Conservation (phyloP, 2,888 invertebrate genomes). For the Ophion costatus region DNA sequence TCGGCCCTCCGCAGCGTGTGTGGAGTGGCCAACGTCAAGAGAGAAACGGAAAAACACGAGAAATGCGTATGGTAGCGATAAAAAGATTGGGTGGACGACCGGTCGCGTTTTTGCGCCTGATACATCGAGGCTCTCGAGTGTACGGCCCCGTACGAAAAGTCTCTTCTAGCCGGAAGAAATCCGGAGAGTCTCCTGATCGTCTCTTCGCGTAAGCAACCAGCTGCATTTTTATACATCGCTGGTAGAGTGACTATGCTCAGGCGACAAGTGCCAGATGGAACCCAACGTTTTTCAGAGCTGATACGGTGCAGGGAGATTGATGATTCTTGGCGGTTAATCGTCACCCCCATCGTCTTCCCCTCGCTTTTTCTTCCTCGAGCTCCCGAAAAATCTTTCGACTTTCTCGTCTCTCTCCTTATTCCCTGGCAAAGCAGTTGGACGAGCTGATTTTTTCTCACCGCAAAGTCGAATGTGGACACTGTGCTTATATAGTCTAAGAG, state of each 20-base stretch:
- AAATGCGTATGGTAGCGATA: neutral
- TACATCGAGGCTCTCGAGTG: constrained; percentile 18
- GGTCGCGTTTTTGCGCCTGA: constrained; percentile 39
- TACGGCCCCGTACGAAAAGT: neutral
- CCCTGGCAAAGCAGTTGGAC: constrained; percentile 74
- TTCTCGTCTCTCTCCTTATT: constrained; percentile 70
- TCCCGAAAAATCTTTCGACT: constrained; percentile 32
- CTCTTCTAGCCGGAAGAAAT: neutral
- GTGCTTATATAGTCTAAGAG: too few species aligned
- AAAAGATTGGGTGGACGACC: neutral
- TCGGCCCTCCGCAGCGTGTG: neutral
- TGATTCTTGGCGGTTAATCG: too few species aligned
- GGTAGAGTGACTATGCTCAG: constrained; percentile 77
- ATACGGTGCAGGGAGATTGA: too few species aligned
- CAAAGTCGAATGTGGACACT: constrained; percentile 49
- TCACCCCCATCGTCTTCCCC: neutral
- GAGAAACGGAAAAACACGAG: neutral
- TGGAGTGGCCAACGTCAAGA: neutral
- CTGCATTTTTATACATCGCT: constrained; percentile 76
- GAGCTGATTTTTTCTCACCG: constrained; percentile 75
- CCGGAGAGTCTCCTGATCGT: constrained; percentile 14
- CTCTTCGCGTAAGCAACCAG: constrained; percentile 66
- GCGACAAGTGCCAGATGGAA: constrained; percentile 73
- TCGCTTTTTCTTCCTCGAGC: neutral
- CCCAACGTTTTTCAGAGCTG: neutral